Percentiles rank a stretch among this genome's conserved stretches.
Evolutionary conservation across 1,140 invertebrate species (phyloP).

Genomic region (Cyclina sinensis): DNA sequence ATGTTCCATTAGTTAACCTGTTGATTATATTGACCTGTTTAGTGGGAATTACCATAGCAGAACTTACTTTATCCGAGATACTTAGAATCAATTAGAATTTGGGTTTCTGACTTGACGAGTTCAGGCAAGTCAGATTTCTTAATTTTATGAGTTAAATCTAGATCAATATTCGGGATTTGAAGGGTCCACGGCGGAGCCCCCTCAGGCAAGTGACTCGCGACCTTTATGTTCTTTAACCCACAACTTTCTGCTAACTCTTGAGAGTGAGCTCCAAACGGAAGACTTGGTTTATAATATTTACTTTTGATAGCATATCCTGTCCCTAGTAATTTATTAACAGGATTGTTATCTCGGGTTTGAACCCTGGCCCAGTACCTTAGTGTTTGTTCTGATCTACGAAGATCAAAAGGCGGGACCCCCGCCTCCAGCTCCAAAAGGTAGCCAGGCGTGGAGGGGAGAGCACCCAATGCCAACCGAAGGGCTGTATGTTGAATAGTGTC

Average conservation of each 20-base stretch:
- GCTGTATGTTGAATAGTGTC: background rate
- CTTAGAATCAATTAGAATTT: no score
- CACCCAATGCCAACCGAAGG: background rate
- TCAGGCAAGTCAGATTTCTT: background rate
- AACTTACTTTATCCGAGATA: background rate
- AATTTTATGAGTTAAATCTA: background rate
- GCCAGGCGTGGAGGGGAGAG: no score
- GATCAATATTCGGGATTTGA: no score
- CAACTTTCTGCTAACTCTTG: background rate
- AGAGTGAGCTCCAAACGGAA: background rate
- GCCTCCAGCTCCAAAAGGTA: no score
- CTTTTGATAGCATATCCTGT: background rate
- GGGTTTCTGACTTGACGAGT: background rate
- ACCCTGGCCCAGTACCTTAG: no score
- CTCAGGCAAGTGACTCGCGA: background rate
- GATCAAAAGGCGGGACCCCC: background rate
- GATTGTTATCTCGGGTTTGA: background rate
- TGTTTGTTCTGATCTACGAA: background rate
- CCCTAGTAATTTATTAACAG: background rate
- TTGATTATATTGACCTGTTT: background rate
- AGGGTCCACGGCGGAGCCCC: background rate
- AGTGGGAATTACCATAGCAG: background rate
- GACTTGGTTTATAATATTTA: background rate
- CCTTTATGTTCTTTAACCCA: background rate
- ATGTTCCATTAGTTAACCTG: background rate